These are phyloP conservation scores for Drosophila littoralis DNA, from an alignment of 1,140 invertebrate genomes.

Conservation along the genomic window DNA sequence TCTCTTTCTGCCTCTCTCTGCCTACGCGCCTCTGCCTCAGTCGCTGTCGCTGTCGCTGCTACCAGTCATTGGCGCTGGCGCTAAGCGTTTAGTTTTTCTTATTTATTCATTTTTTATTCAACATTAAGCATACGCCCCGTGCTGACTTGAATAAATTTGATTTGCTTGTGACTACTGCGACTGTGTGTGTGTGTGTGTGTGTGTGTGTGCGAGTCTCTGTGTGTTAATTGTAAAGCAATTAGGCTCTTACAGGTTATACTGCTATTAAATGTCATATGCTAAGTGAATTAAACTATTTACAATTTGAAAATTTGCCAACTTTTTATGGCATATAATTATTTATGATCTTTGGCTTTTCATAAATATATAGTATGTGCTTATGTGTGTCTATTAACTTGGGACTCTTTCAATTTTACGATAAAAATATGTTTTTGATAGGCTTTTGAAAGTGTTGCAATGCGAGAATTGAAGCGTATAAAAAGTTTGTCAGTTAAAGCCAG, in stretches of 20 bases:
- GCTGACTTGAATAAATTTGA: constrained; percentile 74
- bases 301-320: constrained; percentile 17
- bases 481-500: no score
- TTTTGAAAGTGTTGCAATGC: no score
- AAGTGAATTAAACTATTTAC: constrained; percentile 23
- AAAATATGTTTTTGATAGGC: background rate
- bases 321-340: constrained; percentile 19
- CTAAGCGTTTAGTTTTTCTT: constrained; percentile 58
- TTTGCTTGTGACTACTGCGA: constrained; percentile 47
- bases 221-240: constrained; percentile 67
- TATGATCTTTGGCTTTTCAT: background rate
- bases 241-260: constrained; percentile 23
- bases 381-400: no score
- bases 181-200: constrained; percentile 1
- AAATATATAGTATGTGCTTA: no score
- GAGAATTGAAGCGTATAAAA: no score
- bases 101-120: constrained; percentile 37
- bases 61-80: constrained; percentile 47
- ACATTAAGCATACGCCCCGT: constrained; percentile 77
- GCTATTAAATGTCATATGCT: background rate
- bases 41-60: background rate
- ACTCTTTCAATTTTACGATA: background rate
- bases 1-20: background rate
- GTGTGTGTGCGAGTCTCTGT: constrained; percentile 22
- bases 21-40: background rate